Conservation (phyloP, 2,797 vertebrate genomes). For the Sebastes paucispinis region DNA sequence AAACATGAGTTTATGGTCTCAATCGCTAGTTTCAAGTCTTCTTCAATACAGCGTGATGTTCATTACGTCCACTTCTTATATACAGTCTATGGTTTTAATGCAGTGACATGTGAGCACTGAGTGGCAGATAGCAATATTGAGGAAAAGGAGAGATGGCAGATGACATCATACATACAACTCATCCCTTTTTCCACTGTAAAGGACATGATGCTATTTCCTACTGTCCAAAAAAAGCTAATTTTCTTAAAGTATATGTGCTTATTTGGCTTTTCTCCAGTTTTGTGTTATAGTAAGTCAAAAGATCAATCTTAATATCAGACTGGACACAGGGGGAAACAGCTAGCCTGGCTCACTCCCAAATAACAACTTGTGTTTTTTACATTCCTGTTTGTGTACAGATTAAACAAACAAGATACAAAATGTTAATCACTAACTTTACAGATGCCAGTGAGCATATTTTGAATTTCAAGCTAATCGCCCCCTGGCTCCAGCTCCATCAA, state of each 20-base stretch:
- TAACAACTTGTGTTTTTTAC: not conserved
- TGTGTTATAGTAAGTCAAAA: not conserved
- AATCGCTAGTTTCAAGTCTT: too few species aligned
- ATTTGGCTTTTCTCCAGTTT: not conserved
- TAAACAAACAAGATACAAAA: not conserved
- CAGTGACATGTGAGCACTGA: not conserved
- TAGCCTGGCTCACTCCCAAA: not conserved
- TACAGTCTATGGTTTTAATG: not conserved
- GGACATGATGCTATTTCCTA: not conserved
- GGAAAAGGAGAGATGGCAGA: not conserved
- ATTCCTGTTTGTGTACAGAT: not conserved
- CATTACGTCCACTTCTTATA: too few species aligned
- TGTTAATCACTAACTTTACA: not conserved
- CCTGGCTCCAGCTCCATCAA: not conserved
- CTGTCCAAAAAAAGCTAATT: not conserved
- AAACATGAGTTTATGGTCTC: too few species aligned
- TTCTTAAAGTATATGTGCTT: not conserved
- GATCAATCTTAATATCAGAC: not conserved
- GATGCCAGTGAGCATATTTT: not conserved
- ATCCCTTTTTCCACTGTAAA: not conserved
- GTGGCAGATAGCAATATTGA: not conserved
- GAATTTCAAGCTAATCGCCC: not conserved
- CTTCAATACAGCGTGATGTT: too few species aligned
- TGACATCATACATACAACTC: not conserved
- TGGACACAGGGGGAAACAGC: not conserved